Evolutionary conservation across 37 sponge, comb jelly and placozoan genomes (phyloP).

Genomic region (Corticium candelabrum): DNA sequence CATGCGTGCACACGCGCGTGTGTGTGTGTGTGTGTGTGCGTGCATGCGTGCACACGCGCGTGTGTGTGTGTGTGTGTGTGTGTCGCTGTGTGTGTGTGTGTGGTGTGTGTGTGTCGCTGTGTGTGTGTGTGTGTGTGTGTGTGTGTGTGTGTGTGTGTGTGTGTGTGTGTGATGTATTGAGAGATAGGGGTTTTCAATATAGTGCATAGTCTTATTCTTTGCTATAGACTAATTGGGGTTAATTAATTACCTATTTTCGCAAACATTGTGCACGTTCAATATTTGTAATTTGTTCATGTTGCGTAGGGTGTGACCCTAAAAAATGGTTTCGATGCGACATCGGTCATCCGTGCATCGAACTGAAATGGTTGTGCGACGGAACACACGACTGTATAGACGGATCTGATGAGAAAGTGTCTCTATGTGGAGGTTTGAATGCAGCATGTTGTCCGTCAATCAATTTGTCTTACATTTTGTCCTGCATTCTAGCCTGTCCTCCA

Average conservation of each 20-base stretch:
- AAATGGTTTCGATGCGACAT: not conserved
- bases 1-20: too few relatives aligned
- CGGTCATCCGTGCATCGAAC: not conserved
- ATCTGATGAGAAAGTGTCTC: not conserved
- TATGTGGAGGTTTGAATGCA: not conserved
- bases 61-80: too few relatives aligned
- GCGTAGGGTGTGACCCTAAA: not conserved
- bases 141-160: too few relatives aligned
- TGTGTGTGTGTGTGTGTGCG: too few relatives aligned
- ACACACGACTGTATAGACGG: not conserved
- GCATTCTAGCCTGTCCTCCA: not conserved
- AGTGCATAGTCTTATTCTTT: not conserved
- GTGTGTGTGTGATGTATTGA: too few relatives aligned
- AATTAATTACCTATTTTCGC: too few relatives aligned
- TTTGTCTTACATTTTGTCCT: not conserved
- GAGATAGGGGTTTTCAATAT: not conserved
- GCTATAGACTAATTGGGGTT: too few relatives aligned
- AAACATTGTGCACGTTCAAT: not conserved
- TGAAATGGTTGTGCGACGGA: not conserved
- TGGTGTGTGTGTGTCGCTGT: too few relatives aligned
- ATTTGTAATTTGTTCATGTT: not conserved
- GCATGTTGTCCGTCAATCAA: too few relatives aligned
- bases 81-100: too few relatives aligned
- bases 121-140: too few relatives aligned
- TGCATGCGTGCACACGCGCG: too few relatives aligned